Conservation (phyloP, 2,113 vertebrate genomes). For the Bothrops jararaca region DNA sequence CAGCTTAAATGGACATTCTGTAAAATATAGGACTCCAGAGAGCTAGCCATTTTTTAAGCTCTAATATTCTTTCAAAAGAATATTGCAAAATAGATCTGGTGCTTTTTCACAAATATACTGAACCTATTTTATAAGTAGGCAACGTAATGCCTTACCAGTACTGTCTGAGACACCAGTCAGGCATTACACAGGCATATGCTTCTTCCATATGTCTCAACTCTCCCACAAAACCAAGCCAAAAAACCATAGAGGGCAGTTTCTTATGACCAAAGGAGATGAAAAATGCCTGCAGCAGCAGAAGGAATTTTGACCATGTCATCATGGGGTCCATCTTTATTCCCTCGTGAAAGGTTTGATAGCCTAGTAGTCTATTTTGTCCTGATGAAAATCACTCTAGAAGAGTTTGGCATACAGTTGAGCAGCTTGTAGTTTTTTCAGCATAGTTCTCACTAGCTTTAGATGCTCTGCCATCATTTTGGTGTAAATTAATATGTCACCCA, state of each 20-base stretch:
- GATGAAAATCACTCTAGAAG: no score
- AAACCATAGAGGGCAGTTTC: background rate
- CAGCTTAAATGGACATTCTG: background rate
- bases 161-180: background rate
- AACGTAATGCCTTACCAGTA: background rate
- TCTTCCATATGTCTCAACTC: background rate
- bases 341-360: no score
- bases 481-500: background rate
- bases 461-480: background rate
- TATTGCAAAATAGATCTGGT: no score
- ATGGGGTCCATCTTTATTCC: no score
- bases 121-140: background rate
- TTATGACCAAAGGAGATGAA: background rate
- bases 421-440: no score
- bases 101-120: background rate
- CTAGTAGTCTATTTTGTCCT: no score
- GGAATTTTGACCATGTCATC: background rate
- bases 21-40: background rate
- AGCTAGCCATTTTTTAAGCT: background rate
- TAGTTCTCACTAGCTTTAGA: background rate
- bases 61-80: no score
- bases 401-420: background rate
- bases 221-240: background rate
- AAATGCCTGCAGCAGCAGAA: background rate
- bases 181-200: background rate